These are phyloP conservation scores for Tubulanus polymorphus DNA, from an alignment of 2,888 invertebrate genomes.

Conservation along the genomic window DNA sequence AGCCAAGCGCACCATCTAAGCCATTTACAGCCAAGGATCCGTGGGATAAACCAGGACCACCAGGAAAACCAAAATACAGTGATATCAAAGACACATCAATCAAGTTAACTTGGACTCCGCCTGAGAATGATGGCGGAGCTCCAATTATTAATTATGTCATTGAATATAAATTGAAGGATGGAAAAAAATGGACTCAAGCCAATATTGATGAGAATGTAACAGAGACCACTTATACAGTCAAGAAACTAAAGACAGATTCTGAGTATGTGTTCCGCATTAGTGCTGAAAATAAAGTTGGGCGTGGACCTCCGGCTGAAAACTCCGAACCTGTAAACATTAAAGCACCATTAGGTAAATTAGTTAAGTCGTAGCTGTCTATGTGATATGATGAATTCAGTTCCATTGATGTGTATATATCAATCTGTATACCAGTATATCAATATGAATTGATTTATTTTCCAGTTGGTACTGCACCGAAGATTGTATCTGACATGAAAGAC, in stretches of 20 bases:
- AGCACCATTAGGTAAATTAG: slow-evolving; percentile 33
- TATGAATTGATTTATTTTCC: slow-evolving; percentile 10
- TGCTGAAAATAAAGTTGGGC: slow-evolving; percentile 52
- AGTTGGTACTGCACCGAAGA: slow-evolving; percentile 44
- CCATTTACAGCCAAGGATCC: slow-evolving; percentile 46
- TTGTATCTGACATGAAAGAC: slow-evolving; percentile 38
- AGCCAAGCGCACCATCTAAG: slow-evolving; percentile 52
- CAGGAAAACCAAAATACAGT: slow-evolving; percentile 40
- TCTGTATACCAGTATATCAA: no score
- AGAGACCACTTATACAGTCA: slow-evolving; percentile 44
- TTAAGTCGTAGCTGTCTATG: no score
- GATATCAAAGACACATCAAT: slow-evolving; percentile 46
- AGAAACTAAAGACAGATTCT: slow-evolving; percentile 40
- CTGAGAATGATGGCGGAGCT: slow-evolving; percentile 45
- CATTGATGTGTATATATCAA: no score
- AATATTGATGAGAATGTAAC: slow-evolving; percentile 29
- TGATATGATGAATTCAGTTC: no score
- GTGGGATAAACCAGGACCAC: slow-evolving; percentile 42
- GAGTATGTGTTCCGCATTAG: slow-evolving; percentile 51
- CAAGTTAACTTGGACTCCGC: slow-evolving; percentile 46
- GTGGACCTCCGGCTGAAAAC: slow-evolving; percentile 40
- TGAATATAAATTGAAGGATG: slow-evolving; percentile 36
- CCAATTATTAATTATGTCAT: slow-evolving; percentile 46
- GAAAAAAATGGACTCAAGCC: slow-evolving; percentile 34
- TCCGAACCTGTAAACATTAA: slow-evolving; percentile 37